Conservation (phyloP, 2,113 vertebrate genomes). For the Ursus arctos region DNA sequence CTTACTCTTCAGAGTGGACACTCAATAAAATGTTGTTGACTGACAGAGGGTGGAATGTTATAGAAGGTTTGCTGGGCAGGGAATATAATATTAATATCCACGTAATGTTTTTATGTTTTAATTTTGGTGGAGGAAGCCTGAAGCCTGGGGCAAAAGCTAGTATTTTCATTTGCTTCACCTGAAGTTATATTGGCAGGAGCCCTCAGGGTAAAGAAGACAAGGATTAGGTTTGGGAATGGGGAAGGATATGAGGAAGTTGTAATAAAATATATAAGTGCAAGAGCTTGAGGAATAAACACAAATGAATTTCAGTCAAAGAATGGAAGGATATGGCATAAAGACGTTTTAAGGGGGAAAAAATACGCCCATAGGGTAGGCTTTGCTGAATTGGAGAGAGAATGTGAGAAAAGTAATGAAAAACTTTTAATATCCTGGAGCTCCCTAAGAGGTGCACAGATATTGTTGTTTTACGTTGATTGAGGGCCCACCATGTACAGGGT, state of each 20-base stretch:
- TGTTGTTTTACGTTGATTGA: constrained; percentile 71
- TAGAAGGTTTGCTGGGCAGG: constrained; percentile 69
- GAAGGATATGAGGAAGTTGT: constrained; percentile 80
- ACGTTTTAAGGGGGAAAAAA: constrained; percentile 69
- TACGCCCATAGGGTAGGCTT: constrained; percentile 75
- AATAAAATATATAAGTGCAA: constrained; percentile 82
- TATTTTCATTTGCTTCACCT: constrained; percentile 84
- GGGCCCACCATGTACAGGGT: not conserved
- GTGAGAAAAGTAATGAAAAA: constrained; percentile 82
- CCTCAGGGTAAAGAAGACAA: constrained; percentile 79
- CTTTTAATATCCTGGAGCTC: constrained; percentile 78
- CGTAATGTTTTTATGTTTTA: constrained; percentile 83
- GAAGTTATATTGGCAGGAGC: constrained; percentile 82
- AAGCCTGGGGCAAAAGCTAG: constrained; percentile 75
- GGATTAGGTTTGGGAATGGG: constrained; percentile 81
- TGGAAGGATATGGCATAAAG: constrained; percentile 77
- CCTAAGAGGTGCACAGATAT: constrained; percentile 74
- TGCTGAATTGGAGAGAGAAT: constrained; percentile 66
- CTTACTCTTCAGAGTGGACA: constrained; percentile 69
- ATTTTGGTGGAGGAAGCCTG: constrained; percentile 77
- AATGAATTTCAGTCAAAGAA: constrained; percentile 79
- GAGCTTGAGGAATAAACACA: constrained; percentile 82
- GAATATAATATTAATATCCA: constrained; percentile 84
- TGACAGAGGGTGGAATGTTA: constrained; percentile 75
- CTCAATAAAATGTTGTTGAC: constrained; percentile 77